A percentile compares a stretch with the other conserved stretches of the same genome.
Conservation (phyloP, 2,888 invertebrate species). For the Resseliella maxima region DNA sequence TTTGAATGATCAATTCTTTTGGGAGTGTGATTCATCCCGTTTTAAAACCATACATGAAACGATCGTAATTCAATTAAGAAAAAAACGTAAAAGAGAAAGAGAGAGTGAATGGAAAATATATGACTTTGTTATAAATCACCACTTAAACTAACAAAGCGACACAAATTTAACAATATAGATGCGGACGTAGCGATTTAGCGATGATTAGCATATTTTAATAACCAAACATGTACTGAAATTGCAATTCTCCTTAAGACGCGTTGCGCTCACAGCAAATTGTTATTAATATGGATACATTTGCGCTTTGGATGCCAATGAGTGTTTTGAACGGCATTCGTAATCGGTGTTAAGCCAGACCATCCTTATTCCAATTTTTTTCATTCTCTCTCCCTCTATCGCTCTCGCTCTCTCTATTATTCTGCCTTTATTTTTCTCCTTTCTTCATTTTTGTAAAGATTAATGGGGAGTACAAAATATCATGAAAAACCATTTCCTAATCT, state of each 20-base stretch:
- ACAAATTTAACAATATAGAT: neutral
- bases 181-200: no score
- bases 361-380: neutral
- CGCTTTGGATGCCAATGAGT: no score
- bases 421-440: neutral
- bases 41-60: neutral
- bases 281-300: no score
- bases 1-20: neutral
- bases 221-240: no score
- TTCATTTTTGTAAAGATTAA: neutral
- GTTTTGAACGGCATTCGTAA: neutral
- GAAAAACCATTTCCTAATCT: conserved; percentile 28
- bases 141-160: conserved; percentile 33
- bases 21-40: conserved; percentile 10
- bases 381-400: neutral
- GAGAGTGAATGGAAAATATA: neutral
- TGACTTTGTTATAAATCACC: conserved; percentile 6
- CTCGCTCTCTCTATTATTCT: neutral
- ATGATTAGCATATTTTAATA: no score
- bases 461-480: neutral
- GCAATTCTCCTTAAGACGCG: no score
- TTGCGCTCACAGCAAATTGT: no score
- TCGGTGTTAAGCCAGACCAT: neutral
- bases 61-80: neutral
- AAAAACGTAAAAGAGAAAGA: neutral